phyloP scores from a whole-genome alignment of 2,797 vertebrate species.

The Peromyscus nudipes region DNA sequence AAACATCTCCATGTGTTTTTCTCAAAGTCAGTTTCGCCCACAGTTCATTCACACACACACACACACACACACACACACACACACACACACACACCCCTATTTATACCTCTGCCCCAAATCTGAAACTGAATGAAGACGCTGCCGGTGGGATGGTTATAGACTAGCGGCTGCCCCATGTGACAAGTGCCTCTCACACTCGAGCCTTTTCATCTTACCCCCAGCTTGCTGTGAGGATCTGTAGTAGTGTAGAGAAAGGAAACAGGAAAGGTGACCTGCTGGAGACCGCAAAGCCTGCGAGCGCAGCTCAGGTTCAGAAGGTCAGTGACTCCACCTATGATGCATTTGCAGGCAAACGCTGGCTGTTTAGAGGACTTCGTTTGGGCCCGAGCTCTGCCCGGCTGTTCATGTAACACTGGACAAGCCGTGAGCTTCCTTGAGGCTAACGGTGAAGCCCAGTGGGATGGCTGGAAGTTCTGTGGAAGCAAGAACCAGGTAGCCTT shows the following conservation, averaged over 20 bases:
- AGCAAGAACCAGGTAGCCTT: neutral
- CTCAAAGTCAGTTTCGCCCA: neutral
- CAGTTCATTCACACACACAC: neutral
- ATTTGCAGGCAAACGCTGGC: neutral
- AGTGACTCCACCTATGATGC: neutral
- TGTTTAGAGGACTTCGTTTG: neutral
- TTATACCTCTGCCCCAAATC: neutral
- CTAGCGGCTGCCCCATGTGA: neutral
- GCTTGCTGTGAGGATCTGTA: neutral
- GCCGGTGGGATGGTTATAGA: accelerated
- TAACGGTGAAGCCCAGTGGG: neutral
- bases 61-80: neutral
- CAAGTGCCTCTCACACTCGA: neutral
- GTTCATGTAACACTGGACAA: neutral
- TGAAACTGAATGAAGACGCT: neutral
- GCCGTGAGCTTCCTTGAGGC: neutral
- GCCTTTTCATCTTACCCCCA: neutral
- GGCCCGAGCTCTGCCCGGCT: neutral
- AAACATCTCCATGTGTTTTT: neutral
- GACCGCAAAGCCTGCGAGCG: neutral
- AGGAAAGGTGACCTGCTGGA: neutral
- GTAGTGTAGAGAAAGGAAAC: conserved; percentile 6
- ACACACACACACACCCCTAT: neutral
- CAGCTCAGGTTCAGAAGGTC: neutral
- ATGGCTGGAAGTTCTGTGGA: neutral